Evolutionary conservation across 2,888 invertebrate species (phyloP).

Genomic region (Adelphocoris suturalis): DNA sequence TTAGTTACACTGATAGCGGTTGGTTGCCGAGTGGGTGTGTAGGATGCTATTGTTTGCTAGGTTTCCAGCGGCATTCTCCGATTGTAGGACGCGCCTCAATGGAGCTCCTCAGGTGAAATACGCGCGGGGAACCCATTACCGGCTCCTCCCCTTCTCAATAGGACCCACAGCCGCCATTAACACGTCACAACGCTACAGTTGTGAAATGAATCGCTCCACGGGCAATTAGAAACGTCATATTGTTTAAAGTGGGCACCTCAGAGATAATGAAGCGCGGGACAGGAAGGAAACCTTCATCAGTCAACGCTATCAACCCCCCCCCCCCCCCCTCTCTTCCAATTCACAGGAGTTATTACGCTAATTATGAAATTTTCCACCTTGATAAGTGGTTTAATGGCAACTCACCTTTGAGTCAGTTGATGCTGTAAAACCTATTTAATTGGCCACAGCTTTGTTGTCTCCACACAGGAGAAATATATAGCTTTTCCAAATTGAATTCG

Average conservation of each 20-base stretch:
- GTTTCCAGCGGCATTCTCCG: background rate
- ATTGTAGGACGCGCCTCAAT: slow-evolving; percentile 11
- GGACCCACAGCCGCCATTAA: slow-evolving; percentile 18
- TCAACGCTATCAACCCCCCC: background rate
- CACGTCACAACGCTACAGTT: slow-evolving; percentile 33
- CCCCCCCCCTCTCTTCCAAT: background rate
- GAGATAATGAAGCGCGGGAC: slow-evolving; percentile 30
- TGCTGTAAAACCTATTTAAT: background rate
- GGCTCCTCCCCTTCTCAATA: slow-evolving; percentile 11
- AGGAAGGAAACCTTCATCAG: slow-evolving; percentile 24
- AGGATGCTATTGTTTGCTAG: background rate
- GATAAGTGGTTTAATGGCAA: background rate
- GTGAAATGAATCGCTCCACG: slow-evolving; percentile 40
- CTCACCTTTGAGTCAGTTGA: background rate
- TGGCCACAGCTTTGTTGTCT: no score
- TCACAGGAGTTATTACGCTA: background rate
- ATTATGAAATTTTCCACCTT: background rate
- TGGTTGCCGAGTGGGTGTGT: background rate
- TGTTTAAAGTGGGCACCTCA: slow-evolving; percentile 43
- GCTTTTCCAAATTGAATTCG: no score
- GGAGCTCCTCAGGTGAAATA: slow-evolving; percentile 28
- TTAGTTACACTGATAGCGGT: slow-evolving; percentile 13
- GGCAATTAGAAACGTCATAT: slow-evolving; percentile 41
- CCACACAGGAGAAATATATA: no score
- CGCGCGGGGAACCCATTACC: slow-evolving; percentile 36